These are phyloP conservation scores for Corynorhinus townsendii DNA, from an alignment of 2,113 vertebrate genomes.

Conservation along the genomic window DNA sequence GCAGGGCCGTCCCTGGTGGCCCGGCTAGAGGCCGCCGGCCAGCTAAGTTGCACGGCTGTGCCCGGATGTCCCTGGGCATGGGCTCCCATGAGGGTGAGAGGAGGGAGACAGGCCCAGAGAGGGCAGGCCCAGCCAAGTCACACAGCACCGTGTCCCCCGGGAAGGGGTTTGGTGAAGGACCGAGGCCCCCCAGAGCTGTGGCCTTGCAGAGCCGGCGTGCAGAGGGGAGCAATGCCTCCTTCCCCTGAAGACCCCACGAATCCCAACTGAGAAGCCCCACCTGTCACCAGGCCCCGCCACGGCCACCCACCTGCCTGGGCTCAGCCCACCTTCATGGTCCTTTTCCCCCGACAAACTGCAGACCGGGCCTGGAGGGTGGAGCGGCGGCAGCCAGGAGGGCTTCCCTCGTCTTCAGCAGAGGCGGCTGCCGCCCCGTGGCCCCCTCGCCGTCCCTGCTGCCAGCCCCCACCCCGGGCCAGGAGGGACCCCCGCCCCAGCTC, in stretches of 20 bases:
- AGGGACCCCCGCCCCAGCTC: not conserved
- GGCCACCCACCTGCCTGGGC: not conserved
- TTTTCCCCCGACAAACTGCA: no score
- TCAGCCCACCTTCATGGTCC: not conserved
- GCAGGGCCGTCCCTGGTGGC: not conserved
- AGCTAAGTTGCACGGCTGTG: not conserved
- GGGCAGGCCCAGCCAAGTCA: not conserved
- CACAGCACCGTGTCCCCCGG: not conserved
- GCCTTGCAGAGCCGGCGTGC: not conserved
- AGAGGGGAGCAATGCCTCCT: not conserved
- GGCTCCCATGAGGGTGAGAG: not conserved
- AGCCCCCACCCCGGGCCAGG: not conserved
- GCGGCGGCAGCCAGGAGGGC: not conserved
- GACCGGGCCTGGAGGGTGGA: no score
- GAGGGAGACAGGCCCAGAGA: not conserved
- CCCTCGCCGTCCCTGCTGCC: fast-evolving
- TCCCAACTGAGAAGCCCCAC: not conserved
- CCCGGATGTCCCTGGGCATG: not conserved
- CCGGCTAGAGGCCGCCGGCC: fast-evolving
- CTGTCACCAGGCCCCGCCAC: not conserved
- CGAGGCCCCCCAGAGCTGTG: not conserved
- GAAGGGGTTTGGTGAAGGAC: not conserved
- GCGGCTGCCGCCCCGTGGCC: not conserved
- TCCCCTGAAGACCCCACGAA: no score
- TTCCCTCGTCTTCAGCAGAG: not conserved